Base-by-base conservation (phyloP, 1,140 invertebrate species). In the Aplysia californica region DNA sequence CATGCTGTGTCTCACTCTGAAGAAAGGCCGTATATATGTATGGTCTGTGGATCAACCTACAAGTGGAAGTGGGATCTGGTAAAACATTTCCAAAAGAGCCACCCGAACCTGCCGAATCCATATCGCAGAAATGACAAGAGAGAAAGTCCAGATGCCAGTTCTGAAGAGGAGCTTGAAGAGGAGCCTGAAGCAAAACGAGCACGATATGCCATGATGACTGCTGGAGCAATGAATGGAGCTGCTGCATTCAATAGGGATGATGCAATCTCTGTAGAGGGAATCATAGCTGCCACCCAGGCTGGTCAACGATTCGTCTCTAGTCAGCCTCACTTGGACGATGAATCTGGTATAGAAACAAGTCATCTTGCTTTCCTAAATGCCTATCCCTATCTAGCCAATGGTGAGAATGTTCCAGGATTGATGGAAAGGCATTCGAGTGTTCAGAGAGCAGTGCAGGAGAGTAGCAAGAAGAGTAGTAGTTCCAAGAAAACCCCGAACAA, bases 11-110 rank as follows among this genome's bases (percentile, higher is more conserved):
- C 84, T 10, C 88, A 89, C 75, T 89, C 87, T 10, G 87, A 87
- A 66, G 84, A 86, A 31, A 76, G 88, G 26, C 89, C 88, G 4
- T 88, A 88, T 80, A 81, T 87, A 1, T 90, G 89, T 67, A 86
- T 90, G 77, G 86, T 90, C 3, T 90, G 89, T 80, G 88, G 87
- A 20, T 84, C 87, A 10, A 89, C 87, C 23, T 90, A 89, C 78
- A 88, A 89, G 74, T 89, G 89, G 87, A 86, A 89, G 78, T 89
- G 87, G 88, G 87, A 89, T 76, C 79, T 90, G 41, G 87, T 87
- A 20, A 89, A 89, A 73, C 89, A 90, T 80, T 90, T 90, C 82
- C 87, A 89, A 65, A 87, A 88, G 64, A 85, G 85, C 67, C 89
- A 90, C 71, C 81, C 82, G n/a, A 81, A 82, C 23, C 84, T 89